Evolutionary conservation across 2,797 vertebrate species (phyloP).

Genomic region (Fistularia tabacaria): DNA sequence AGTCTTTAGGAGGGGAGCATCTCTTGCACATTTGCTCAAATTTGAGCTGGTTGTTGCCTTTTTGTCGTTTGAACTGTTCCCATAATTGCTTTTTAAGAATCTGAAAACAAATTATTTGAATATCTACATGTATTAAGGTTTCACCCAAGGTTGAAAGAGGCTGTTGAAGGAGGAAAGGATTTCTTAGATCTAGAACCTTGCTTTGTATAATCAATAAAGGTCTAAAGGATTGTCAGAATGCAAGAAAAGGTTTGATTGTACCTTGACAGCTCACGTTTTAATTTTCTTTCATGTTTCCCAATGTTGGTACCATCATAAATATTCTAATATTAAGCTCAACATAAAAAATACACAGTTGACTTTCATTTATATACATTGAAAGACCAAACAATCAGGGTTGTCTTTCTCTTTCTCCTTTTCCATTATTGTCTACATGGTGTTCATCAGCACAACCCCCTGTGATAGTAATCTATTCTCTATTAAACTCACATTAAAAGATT

Average conservation of each 20-base stretch:
- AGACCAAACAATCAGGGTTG: constrained; percentile 12
- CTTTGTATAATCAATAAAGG: constrained; percentile 26
- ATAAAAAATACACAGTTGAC: too few relatives aligned
- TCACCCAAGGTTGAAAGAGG: too few relatives aligned
- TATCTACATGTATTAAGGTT: too few relatives aligned
- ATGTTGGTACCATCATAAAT: constrained; percentile 15
- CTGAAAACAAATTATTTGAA: too few relatives aligned
- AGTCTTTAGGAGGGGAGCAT: too few relatives aligned
- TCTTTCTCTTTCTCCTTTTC: constrained; percentile 26
- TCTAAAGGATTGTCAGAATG: background rate
- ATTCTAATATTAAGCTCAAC: too few relatives aligned
- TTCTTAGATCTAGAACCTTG: background rate
- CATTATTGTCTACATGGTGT: constrained; percentile 21
- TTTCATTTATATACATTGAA: too few relatives aligned
- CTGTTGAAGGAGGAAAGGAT: too few relatives aligned
- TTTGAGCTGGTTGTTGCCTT: too few relatives aligned
- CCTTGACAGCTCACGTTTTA: constrained; percentile 40
- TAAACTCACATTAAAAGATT: constrained; percentile 35
- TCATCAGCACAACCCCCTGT: constrained; percentile 65
- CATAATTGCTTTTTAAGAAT: too few relatives aligned
- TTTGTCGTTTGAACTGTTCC: too few relatives aligned
- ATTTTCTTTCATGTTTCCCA: constrained; percentile 21
- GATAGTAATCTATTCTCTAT: constrained; percentile 67
- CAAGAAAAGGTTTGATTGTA: constrained; percentile 47
- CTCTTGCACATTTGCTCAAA: too few relatives aligned